Conservation (phyloP, 2,888 invertebrate genomes). For the Limenitis camilla region DNA sequence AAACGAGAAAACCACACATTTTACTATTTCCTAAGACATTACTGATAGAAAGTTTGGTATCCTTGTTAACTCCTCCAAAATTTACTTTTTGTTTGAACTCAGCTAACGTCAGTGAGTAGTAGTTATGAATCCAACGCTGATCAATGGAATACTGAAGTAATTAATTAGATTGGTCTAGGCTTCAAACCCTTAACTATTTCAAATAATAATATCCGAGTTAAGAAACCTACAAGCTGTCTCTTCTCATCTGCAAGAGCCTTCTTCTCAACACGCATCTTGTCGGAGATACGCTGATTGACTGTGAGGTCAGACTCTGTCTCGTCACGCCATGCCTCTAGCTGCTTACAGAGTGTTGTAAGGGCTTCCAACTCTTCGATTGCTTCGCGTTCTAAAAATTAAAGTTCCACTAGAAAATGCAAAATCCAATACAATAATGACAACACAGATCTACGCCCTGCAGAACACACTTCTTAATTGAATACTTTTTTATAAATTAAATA, state of each 20-base stretch:
- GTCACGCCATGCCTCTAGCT: slow-evolving; percentile 77
- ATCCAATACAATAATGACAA: background rate
- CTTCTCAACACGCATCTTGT: slow-evolving; percentile 77
- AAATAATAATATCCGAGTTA: background rate
- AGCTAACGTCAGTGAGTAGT: no score
- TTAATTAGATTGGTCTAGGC: no score
- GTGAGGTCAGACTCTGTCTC: slow-evolving; percentile 77
- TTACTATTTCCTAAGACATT: no score
- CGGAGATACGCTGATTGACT: slow-evolving; percentile 78
- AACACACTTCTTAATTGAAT: background rate
- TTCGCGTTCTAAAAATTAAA: slow-evolving; percentile 59
- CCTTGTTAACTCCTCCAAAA: no score
- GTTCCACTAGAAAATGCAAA: background rate
- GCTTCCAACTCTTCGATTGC: slow-evolving; percentile 75
- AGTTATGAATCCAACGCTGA: no score
- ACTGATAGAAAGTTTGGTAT: no score
- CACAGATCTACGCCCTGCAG: background rate
- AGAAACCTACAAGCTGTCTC: slow-evolving; percentile 61
- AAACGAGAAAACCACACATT: no score
- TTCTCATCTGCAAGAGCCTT: slow-evolving; percentile 72
- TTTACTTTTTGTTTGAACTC: no score
- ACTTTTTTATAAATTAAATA: background rate
- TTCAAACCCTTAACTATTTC: no score
- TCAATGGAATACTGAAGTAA: no score
- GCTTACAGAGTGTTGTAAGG: slow-evolving; percentile 68